A percentile compares a stretch with the other conserved stretches of the same genome.
Evolutionary conservation across 2,797 vertebrate genomes (phyloP).

Genomic region (Acrossocheilus wenchowensis): DNA sequence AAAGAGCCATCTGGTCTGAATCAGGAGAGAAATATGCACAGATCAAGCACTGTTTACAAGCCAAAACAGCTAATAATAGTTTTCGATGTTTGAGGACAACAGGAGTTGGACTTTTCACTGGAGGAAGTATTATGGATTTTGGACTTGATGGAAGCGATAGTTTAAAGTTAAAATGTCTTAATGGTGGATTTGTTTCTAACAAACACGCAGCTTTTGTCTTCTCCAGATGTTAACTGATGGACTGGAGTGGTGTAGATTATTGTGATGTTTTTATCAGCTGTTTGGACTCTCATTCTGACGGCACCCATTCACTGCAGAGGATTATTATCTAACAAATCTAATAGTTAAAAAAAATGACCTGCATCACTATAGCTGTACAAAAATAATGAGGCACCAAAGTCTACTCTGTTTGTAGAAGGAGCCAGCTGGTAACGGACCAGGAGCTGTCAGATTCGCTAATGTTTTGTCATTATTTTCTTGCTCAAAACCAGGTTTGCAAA

Average conservation of each 20-base stretch:
- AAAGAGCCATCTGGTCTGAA: not conserved
- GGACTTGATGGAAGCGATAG: not conserved
- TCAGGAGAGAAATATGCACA: not conserved
- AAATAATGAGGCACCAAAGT: not conserved
- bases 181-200: not conserved
- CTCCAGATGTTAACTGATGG: not conserved
- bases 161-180: not conserved
- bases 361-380: not conserved
- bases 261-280: not conserved
- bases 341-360: no score
- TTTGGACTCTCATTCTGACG: not conserved
- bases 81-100: no score
- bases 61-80: not conserved
- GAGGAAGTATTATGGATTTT: no score
- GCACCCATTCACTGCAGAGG: not conserved
- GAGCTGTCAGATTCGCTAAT: not conserved
- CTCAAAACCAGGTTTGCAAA: constrained; percentile 82
- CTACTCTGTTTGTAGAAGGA: not conserved
- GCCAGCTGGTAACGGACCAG: not conserved
- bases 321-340: not conserved
- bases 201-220: no score
- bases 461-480: not conserved
- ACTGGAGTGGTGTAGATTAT: not conserved
- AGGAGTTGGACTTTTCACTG: no score
- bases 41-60: not conserved